Conservation (phyloP, 2,888 invertebrate species). For the Chalcis sispes region DNA sequence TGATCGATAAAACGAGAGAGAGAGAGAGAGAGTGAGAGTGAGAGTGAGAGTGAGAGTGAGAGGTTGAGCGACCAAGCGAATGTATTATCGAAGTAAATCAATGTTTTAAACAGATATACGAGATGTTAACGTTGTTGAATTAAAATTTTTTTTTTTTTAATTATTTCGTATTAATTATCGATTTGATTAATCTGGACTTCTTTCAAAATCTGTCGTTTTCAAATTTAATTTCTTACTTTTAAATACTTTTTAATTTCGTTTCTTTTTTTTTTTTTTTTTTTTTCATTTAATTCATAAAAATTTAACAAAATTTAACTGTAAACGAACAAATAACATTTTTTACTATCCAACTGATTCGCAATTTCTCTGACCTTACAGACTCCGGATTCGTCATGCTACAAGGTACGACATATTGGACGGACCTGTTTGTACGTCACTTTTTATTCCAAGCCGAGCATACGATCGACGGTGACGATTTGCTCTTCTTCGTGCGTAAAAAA, state of each 20-base stretch:
- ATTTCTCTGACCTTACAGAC: too few species aligned
- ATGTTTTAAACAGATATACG: not conserved
- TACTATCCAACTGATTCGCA: too few species aligned
- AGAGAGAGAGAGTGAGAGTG: not conserved
- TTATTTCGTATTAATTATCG: constrained; percentile 12
- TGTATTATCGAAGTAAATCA: not conserved
- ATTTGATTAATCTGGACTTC: not conserved
- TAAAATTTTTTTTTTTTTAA: constrained; percentile 35
- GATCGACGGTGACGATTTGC: constrained; percentile 94
- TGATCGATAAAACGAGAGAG: constrained; percentile 24
- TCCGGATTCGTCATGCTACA: constrained; percentile 94
- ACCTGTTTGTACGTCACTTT: constrained; percentile 95
- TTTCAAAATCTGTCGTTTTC: not conserved
- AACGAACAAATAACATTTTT: too few species aligned
- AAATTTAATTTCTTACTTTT: not conserved
- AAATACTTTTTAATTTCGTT: too few species aligned
- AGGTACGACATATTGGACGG: constrained; percentile 97
- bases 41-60: not conserved
- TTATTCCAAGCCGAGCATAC: constrained; percentile 92
- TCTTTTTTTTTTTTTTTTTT: too few species aligned
- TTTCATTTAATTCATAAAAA: too few species aligned
- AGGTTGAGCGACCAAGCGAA: not conserved
- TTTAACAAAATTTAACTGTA: not conserved
- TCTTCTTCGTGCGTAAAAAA: constrained; percentile 96
- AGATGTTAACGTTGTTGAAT: constrained; percentile 2